Percentiles rank a stretch among this genome's conserved stretches.
phyloP scores from a whole-genome alignment of 2,888 invertebrate species.

The Spilosoma lubricipeda region DNA sequence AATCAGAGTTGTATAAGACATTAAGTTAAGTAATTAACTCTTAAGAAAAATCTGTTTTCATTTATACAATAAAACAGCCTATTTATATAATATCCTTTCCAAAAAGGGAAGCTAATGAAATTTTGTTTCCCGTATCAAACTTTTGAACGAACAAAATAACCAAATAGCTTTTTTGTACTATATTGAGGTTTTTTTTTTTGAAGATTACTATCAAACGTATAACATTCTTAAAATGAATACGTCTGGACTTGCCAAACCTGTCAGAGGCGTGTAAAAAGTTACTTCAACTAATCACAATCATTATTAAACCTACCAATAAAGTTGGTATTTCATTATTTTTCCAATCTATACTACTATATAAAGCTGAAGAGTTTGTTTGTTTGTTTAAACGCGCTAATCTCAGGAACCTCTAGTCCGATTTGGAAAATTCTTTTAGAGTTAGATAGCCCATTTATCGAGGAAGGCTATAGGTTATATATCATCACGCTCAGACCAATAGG shows the following conservation, averaged over 20 bases:
- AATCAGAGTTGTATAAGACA: neutral
- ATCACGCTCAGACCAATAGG: no score
- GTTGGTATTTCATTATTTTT: neutral
- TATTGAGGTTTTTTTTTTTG: no score
- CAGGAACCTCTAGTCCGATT: no score
- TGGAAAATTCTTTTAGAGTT: no score
- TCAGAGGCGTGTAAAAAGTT: neutral
- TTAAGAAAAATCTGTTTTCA: neutral
- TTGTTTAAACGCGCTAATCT: no score
- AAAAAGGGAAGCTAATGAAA: neutral
- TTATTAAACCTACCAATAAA: neutral
- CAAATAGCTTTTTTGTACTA: no score
- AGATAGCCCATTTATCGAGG: no score
- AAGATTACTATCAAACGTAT: no score
- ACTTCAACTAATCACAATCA: neutral
- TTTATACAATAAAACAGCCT: neutral
- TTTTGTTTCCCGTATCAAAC: neutral
- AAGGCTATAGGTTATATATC: no score
- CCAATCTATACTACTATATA: neutral
- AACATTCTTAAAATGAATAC: no score
- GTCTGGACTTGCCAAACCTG: neutral
- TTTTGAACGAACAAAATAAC: neutral
- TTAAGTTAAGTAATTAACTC: neutral
- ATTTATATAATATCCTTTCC: no score
- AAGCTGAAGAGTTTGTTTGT: no score